These are phyloP conservation scores for Hypanus sabinus DNA, from an alignment of 2,113 vertebrate genomes.

Conservation along the genomic window DNA sequence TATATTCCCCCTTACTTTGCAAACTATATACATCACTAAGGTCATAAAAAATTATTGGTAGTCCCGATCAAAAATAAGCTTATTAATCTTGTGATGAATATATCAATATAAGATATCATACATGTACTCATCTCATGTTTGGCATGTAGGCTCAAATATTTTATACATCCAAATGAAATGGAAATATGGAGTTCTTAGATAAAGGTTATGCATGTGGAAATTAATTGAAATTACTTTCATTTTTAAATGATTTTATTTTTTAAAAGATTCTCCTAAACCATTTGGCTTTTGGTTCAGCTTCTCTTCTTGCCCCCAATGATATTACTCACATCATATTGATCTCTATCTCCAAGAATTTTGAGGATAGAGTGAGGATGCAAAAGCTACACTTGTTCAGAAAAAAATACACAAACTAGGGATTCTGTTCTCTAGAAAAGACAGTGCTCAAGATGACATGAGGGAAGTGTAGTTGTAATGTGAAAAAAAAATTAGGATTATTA, in stretches of 20 bases:
- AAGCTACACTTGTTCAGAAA: no score
- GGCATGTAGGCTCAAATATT: no score
- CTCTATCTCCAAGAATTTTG: no score
- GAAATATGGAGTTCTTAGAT: background rate
- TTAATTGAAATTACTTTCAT: background rate
- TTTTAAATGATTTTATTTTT: background rate
- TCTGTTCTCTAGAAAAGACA: no score
- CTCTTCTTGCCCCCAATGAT: background rate
- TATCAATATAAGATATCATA: background rate
- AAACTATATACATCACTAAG: background rate
- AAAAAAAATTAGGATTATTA: no score
- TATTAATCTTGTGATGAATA: background rate
- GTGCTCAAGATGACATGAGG: no score
- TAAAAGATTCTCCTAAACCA: background rate
- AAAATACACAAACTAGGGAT: no score
- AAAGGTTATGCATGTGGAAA: background rate
- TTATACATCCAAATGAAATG: background rate
- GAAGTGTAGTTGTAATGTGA: no score
- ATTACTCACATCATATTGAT: background rate
- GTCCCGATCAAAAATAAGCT: background rate
- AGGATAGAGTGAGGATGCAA: no score
- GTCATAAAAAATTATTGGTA: background rate
- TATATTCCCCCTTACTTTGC: background rate
- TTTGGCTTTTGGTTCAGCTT: background rate
- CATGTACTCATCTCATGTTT: background rate